phyloP scores from a whole-genome alignment of 2,113 vertebrate genomes.

The Suncus etruscus region DNA sequence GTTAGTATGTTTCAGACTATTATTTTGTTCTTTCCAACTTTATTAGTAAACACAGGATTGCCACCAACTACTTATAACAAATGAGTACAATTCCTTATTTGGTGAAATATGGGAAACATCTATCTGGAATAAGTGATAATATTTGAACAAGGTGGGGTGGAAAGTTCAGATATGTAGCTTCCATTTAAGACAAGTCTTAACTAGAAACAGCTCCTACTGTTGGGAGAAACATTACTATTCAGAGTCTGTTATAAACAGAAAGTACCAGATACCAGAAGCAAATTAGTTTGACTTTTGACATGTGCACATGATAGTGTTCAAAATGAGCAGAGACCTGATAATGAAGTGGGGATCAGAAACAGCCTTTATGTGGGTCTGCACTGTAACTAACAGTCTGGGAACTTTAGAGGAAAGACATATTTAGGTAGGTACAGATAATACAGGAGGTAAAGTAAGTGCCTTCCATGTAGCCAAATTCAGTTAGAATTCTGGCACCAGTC shows the following conservation, averaged over 20 bases:
- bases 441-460: too few species aligned
- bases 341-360: not conserved
- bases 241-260: not conserved
- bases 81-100: not conserved
- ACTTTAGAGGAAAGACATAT: not conserved
- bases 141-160: not conserved
- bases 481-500: too few species aligned
- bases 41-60: not conserved
- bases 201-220: not conserved
- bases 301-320: not conserved
- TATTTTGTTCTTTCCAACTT: not conserved
- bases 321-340: not conserved
- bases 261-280: not conserved
- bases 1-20: not conserved
- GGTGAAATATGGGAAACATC: not conserved
- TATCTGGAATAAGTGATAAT: not conserved
- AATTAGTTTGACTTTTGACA: not conserved
- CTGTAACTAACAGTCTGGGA: too few species aligned
- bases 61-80: not conserved
- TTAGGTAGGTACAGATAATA: not conserved
- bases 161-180: not conserved
- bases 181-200: not conserved
- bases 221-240: not conserved
- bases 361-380: not conserved
- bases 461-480: too few species aligned